Evolutionary conservation across 1,140 invertebrate genomes (phyloP).

Genomic region (Euwallacea similis): DNA sequence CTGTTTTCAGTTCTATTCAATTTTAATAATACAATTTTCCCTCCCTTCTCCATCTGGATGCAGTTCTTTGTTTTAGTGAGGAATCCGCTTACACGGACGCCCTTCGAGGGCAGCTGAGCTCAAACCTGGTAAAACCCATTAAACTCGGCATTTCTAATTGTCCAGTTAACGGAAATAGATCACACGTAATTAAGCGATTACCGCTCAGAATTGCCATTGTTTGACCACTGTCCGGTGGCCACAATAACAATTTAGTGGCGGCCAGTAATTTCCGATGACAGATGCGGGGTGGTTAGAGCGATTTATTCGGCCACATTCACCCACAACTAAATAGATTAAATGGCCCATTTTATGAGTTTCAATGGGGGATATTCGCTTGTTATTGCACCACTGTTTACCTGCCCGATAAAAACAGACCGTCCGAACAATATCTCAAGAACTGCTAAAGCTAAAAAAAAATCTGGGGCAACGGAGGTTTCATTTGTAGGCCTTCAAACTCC

Average conservation of each 20-base stretch:
- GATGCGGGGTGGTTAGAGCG: background rate
- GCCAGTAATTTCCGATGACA: constrained; percentile 10
- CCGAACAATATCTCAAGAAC: too few species aligned
- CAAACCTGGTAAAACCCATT: too few species aligned
- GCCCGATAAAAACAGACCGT: too few species aligned
- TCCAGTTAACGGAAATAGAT: constrained; percentile 2
- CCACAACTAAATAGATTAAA: constrained; percentile 11
- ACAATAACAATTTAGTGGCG: constrained; percentile 1
- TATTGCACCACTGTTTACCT: background rate
- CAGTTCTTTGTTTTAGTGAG: too few species aligned
- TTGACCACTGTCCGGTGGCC: constrained; percentile 10
- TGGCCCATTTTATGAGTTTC: constrained; percentile 6
- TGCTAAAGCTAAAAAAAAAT: too few species aligned
- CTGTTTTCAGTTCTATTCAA: constrained; percentile 35
- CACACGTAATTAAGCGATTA: constrained; percentile 13
- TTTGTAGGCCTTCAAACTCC: too few species aligned
- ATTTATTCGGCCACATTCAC: constrained; percentile 8
- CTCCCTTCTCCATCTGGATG: background rate
- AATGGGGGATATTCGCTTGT: background rate
- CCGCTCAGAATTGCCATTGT: background rate
- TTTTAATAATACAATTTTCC: constrained; percentile 36
- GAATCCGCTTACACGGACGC: too few species aligned
- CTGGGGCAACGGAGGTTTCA: too few species aligned
- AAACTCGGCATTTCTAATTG: background rate
- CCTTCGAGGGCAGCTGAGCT: too few species aligned